These are phyloP conservation scores for Periophthalmus modestus DNA, from an alignment of 2,113 vertebrate species.

Conservation along the genomic window DNA sequence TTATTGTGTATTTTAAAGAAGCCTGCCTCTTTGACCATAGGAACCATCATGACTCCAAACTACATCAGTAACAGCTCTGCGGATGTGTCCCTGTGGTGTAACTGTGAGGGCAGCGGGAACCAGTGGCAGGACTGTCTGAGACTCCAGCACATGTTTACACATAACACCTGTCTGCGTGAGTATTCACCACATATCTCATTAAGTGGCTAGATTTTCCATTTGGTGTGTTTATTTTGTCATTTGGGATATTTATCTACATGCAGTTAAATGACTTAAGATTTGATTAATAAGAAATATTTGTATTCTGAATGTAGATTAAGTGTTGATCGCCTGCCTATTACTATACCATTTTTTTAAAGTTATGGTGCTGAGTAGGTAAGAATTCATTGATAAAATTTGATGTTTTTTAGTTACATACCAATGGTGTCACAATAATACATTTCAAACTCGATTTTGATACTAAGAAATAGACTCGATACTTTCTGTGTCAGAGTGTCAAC, in stretches of 20 bases:
- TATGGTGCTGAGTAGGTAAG: too few relatives aligned
- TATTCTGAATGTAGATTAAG: too few relatives aligned
- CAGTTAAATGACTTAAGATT: neutral
- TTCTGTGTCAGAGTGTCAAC: too few relatives aligned
- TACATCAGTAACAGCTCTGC: constrained; percentile 87
- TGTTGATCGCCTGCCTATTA: too few relatives aligned
- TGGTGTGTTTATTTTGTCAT: neutral
- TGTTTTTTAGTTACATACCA: too few relatives aligned
- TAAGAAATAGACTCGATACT: too few relatives aligned
- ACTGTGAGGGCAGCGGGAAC: constrained; percentile 91
- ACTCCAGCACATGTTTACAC: constrained; percentile 86
- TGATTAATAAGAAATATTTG: neutral
- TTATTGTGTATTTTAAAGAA: neutral
- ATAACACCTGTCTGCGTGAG: constrained; percentile 82
- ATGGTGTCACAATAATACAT: too few relatives aligned
- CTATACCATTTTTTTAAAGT: too few relatives aligned
- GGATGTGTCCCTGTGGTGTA: constrained; percentile 89
- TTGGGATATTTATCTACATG: neutral
- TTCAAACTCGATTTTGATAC: too few relatives aligned
- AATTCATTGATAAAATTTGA: too few relatives aligned
- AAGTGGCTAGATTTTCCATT: neutral
- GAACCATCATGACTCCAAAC: constrained; percentile 94
- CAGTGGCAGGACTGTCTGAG: constrained; percentile 88
- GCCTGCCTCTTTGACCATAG: constrained; percentile 64
- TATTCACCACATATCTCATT: neutral